Percentiles rank a stretch among this genome's conserved stretches.
phyloP scores from a whole-genome alignment of 2,888 invertebrate genomes.

The Troglohyphantes excavatus region DNA sequence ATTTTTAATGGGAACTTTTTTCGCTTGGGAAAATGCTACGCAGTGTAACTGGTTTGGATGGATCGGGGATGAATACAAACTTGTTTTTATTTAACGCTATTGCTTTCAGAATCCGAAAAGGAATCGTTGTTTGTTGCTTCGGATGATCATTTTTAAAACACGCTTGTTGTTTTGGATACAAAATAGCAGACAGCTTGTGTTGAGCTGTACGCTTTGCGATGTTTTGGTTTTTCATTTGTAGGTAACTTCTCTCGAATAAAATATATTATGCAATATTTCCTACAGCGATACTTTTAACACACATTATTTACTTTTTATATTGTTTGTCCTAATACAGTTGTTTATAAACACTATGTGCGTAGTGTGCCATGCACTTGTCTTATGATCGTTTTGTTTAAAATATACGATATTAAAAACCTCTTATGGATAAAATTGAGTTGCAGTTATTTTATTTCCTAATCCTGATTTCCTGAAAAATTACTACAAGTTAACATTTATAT shows the following conservation, averaged over 20 bases:
- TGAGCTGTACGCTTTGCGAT: not conserved
- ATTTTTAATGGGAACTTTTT: constrained; percentile 74
- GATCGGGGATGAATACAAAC: constrained; percentile 51
- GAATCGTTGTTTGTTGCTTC: constrained; percentile 23
- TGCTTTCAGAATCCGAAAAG: constrained; percentile 13
- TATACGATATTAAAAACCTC: no score
- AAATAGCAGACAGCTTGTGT: constrained; percentile 9
- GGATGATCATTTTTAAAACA: constrained; percentile 33
- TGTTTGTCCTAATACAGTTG: not conserved
- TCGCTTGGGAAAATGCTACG: constrained; percentile 69
- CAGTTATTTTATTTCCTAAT: no score
- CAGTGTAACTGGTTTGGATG: constrained; percentile 72
- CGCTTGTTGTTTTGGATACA: constrained; percentile 41
- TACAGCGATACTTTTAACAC: no score
- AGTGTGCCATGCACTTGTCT: not conserved
- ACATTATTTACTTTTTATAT: not conserved
- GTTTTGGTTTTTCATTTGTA: constrained; percentile 28
- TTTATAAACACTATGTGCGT: not conserved
- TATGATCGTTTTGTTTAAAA: no score
- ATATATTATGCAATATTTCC: not conserved
- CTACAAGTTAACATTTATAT: no score
- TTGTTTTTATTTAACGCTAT: constrained; percentile 67
- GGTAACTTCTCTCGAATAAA: not conserved
- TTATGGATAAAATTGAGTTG: no score
- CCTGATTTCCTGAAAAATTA: no score